Conservation (phyloP, 2,888 invertebrate genomes). For the Sicus ferrugineus region DNA sequence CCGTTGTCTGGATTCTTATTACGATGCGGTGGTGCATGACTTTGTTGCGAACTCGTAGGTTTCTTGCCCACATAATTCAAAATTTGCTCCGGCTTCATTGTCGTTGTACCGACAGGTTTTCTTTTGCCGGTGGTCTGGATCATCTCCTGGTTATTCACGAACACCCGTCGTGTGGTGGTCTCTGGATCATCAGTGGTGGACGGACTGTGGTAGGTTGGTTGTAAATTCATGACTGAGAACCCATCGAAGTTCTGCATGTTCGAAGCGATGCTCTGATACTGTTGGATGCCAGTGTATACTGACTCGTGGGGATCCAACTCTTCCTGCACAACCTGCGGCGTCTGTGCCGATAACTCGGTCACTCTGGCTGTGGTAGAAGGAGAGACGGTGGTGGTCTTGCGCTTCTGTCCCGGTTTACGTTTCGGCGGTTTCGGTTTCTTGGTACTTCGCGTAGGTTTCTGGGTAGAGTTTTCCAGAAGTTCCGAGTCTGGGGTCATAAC, state of each 20-base stretch:
- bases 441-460: slow-evolving; percentile 43
- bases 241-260: slow-evolving; percentile 54
- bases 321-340: slow-evolving; percentile 54
- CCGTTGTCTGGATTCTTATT: slow-evolving; percentile 51
- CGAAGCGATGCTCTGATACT: slow-evolving; percentile 55
- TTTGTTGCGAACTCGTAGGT: slow-evolving; percentile 41
- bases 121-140: slow-evolving; percentile 45
- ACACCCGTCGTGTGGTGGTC: slow-evolving; percentile 54
- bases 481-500: slow-evolving; percentile 65
- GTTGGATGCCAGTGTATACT: slow-evolving; percentile 58
- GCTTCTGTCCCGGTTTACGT: slow-evolving; percentile 55
- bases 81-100: slow-evolving; percentile 33
- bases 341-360: slow-evolving; percentile 40
- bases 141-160: slow-evolving; percentile 58
- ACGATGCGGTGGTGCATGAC: slow-evolving; percentile 50
- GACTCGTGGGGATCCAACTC: slow-evolving; percentile 57
- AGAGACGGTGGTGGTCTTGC: slow-evolving; percentile 45
- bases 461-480: slow-evolving; percentile 57
- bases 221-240: slow-evolving; percentile 51
- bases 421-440: slow-evolving; percentile 56
- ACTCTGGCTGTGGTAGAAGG: not conserved
- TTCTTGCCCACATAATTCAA: slow-evolving; percentile 48
- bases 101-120: slow-evolving; percentile 6
- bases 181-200: slow-evolving; percentile 45
- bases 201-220: slow-evolving; percentile 55